Evolutionary conservation across 2,797 vertebrate genomes (phyloP).

Genomic region (Heterohyrax brucei): DNA sequence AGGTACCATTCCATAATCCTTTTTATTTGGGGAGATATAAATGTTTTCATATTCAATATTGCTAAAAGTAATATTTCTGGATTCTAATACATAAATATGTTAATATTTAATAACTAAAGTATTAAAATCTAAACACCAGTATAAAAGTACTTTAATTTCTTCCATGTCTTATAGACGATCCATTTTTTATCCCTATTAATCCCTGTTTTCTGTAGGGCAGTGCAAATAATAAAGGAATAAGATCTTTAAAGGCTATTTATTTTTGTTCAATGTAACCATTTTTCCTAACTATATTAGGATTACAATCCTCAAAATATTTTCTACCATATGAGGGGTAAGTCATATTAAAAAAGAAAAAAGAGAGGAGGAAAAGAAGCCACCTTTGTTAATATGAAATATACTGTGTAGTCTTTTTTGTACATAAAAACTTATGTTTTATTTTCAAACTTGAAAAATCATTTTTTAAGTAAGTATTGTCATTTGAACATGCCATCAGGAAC

Average conservation of each 20-base stretch:
- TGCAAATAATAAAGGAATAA: constrained; percentile 65
- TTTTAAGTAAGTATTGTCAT: constrained; percentile 33
- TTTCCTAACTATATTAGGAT: constrained; percentile 66
- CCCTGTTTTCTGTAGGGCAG: background rate
- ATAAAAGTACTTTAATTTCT: constrained; percentile 34
- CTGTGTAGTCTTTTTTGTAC: background rate
- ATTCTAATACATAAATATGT: constrained; percentile 21
- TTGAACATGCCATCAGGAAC: background rate
- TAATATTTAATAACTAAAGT: constrained; percentile 48
- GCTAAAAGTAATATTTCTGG: constrained; percentile 59
- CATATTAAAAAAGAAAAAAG: background rate
- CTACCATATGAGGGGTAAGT: background rate
- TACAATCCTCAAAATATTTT: constrained; percentile 41
- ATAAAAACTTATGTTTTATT: background rate
- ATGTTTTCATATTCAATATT: background rate
- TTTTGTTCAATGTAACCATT: constrained; percentile 41
- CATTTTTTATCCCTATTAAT: background rate
- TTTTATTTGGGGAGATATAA: constrained; percentile 50
- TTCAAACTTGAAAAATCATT: constrained; percentile 60
- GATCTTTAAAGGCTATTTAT: constrained; percentile 12
- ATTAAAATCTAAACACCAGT: constrained; percentile 52
- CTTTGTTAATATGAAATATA: constrained; percentile 14
- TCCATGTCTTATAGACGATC: constrained; percentile 5
- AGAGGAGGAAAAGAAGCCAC: background rate
- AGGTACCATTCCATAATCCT: constrained; percentile 37